These are phyloP conservation scores for Thera britannica DNA, from an alignment of 2,888 invertebrate species.

Conservation along the genomic window DNA sequence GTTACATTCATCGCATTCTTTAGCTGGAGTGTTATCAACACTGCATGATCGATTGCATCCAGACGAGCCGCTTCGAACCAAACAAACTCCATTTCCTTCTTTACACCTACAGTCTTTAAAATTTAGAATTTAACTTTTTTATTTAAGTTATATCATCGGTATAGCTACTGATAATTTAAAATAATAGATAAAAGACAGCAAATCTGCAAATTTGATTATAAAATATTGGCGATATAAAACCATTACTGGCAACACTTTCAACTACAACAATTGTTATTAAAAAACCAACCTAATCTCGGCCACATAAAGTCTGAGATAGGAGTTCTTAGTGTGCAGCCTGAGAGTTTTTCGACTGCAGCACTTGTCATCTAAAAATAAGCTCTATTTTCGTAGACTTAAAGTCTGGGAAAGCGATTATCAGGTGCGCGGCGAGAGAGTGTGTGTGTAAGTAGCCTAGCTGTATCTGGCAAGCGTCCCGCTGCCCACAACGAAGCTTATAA, in stretches of 20 bases:
- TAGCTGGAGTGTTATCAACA: slow-evolving; percentile 1
- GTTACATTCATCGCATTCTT: not conserved
- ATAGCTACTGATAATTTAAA: not conserved
- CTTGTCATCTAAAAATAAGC: slow-evolving; percentile 2
- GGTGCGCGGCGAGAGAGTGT: slow-evolving; percentile 31
- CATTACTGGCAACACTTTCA: slow-evolving; percentile 25
- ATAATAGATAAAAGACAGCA: slow-evolving; percentile 1
- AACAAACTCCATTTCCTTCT: not conserved
- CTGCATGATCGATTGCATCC: not conserved
- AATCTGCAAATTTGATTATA: slow-evolving; percentile 12
- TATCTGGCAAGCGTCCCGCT: slow-evolving; percentile 45
- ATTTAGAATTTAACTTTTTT: not conserved
- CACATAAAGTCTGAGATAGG: slow-evolving; percentile 17
- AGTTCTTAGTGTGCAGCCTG: slow-evolving; percentile 6
- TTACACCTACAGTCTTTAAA: not conserved
- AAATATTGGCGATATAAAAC: slow-evolving; percentile 8
- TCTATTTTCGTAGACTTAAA: not conserved
- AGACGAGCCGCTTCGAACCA: not conserved
- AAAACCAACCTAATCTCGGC: slow-evolving; percentile 22
- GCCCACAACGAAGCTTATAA: slow-evolving; percentile 81
- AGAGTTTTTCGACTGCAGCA: slow-evolving; percentile 14
- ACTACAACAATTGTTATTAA: not conserved
- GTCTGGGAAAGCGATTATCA: not conserved
- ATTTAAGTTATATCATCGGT: not conserved
- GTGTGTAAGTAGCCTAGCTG: slow-evolving; percentile 34